Conservation (phyloP, 30 jellyfish, hydroid and myxozoan species). For the Aurelia sp. region DNA sequence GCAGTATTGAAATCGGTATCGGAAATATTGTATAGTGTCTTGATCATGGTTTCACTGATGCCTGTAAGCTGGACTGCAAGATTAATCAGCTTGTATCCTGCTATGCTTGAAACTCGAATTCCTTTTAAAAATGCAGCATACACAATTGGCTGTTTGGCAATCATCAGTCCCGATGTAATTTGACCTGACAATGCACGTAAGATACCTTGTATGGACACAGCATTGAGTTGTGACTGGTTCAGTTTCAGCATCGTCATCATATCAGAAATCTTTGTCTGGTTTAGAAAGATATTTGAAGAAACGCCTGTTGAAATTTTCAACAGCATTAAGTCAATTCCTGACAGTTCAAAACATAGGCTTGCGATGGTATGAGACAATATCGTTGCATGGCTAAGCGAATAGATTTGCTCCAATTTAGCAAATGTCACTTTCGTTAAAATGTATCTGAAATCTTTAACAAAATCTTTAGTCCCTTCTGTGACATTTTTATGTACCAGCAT, state of each 20-base stretch:
- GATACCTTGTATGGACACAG: neutral
- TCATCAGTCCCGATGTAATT: neutral
- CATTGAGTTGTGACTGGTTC: slow-evolving; percentile 3
- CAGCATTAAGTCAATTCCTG: slow-evolving; percentile 8
- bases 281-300: too few species aligned
- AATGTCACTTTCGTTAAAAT: slow-evolving; percentile 1
- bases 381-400: neutral
- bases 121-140: slow-evolving; percentile 5
- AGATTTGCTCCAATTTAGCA: neutral
- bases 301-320: neutral
- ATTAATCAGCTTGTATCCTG: neutral
- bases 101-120: neutral
- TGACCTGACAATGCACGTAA: neutral
- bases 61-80: neutral
- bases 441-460: slow-evolving; percentile 26
- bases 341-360: neutral
- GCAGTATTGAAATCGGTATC: neutral
- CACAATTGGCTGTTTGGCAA: slow-evolving; percentile 3
- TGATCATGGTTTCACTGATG: neutral
- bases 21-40: neutral
- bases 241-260: neutral
- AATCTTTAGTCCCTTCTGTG: slow-evolving; percentile 19
- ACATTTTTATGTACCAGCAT: slow-evolving; percentile 24
- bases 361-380: neutral
- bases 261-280: neutral